Percentiles rank a stretch among this genome's conserved stretches.
These are phyloP conservation scores for Orcinus orca DNA, from an alignment of 2,113 vertebrate species.

Conservation along the genomic window DNA sequence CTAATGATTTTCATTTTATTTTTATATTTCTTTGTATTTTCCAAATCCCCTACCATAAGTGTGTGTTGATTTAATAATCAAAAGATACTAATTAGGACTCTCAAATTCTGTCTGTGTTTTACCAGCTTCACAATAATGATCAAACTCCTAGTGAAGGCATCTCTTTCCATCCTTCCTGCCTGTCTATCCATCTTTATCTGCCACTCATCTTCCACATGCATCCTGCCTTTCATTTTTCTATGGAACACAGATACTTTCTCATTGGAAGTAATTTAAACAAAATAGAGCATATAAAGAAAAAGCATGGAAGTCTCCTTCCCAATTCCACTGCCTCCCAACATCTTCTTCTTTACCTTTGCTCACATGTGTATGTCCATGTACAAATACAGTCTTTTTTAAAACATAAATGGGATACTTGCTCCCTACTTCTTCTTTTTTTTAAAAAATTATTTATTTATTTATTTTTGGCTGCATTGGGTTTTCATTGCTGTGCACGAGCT, in stretches of 20 bases:
- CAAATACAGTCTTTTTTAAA: neutral
- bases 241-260: neutral
- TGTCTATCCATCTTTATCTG: neutral
- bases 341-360: neutral
- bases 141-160: neutral
- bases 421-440: neutral
- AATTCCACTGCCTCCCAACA: neutral
- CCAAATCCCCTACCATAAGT: neutral
- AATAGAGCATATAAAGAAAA: neutral
- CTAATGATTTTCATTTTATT: neutral
- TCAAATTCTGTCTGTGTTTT: conserved; percentile 22
- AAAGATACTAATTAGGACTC: neutral
- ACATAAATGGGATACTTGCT: neutral
- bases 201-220: neutral
- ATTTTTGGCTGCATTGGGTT: no score
- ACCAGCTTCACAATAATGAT: neutral
- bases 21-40: conserved; percentile 35
- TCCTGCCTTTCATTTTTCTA: neutral
- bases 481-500: no score
- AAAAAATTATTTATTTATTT: no score
- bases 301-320: neutral
- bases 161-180: neutral
- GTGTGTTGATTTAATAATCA: neutral
- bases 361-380: neutral
- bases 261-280: neutral